Conservation (phyloP, 2,888 invertebrate species). For the Trisateles emortualis region DNA sequence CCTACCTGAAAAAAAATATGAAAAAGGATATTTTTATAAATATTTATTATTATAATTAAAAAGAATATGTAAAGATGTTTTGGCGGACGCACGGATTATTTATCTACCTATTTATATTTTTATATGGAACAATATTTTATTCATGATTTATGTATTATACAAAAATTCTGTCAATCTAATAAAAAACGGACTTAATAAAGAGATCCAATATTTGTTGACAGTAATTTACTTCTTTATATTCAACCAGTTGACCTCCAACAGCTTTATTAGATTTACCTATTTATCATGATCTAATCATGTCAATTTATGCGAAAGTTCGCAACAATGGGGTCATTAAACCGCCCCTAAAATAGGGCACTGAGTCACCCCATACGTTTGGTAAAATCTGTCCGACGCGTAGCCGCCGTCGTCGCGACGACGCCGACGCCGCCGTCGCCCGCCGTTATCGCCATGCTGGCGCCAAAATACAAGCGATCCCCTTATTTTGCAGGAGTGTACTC, state of each 20-base stretch:
- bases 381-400: constrained; percentile 41
- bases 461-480: constrained; percentile 49
- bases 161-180: too few relatives aligned
- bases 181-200: too few relatives aligned
- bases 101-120: too few relatives aligned
- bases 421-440: constrained; percentile 2
- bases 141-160: too few relatives aligned
- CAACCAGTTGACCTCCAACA: constrained; percentile 10
- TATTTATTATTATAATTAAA: too few relatives aligned
- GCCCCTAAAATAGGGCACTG: constrained; percentile 57
- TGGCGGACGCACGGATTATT: too few relatives aligned
- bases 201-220: too few relatives aligned
- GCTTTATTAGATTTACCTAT: constrained; percentile 30
- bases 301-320: constrained; percentile 44
- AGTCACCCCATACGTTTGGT: constrained; percentile 57
- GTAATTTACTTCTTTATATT: not conserved
- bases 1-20: too few relatives aligned
- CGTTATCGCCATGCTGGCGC: constrained; percentile 38
- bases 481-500: constrained; percentile 57
- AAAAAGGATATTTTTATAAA: too few relatives aligned
- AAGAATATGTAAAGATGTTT: too few relatives aligned
- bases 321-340: constrained; percentile 56
- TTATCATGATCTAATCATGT: constrained; percentile 37
- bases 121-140: too few relatives aligned
- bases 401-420: constrained; percentile 40